Evolutionary conservation across 2,797 vertebrate genomes (phyloP).

Genomic region (Miichthys miiuy): DNA sequence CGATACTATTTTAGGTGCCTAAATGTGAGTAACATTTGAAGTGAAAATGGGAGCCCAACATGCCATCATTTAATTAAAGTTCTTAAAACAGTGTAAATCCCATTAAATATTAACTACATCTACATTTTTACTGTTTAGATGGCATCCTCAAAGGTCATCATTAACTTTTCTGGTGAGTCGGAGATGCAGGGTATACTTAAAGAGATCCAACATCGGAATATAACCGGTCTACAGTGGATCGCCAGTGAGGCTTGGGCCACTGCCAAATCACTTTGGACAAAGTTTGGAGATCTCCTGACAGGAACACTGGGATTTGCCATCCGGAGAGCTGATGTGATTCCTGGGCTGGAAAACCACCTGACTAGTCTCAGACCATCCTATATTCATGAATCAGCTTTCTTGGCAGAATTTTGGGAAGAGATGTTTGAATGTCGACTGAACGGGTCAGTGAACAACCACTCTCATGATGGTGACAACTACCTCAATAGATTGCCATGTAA

Average conservation of each 20-base stretch:
- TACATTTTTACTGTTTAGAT: constrained; percentile 48
- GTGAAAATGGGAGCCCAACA: no score
- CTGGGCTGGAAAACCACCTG: constrained; percentile 82
- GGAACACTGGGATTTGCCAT: constrained; percentile 88
- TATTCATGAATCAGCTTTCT: constrained; percentile 59
- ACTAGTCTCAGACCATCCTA: constrained; percentile 42
- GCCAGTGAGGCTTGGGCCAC: constrained; percentile 88
- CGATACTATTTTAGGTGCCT: no score
- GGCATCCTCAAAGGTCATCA: constrained; percentile 83
- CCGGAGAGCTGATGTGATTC: constrained; percentile 78
- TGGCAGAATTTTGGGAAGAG: constrained; percentile 83
- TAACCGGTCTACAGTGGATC: constrained; percentile 85
- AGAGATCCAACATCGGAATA: constrained; percentile 78
- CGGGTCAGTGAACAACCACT: constrained; percentile 71
- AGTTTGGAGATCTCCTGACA: constrained; percentile 81
- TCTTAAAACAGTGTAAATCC: background rate
- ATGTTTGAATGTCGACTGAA: constrained; percentile 77
- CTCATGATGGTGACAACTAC: constrained; percentile 36
- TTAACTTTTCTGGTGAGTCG: constrained; percentile 85
- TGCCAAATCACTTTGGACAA: constrained; percentile 81
- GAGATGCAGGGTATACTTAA: constrained; percentile 83
- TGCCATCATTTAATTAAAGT: no score
- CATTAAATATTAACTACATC: background rate
- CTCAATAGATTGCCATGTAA: constrained; percentile 60
- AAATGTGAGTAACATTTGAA: no score